phyloP scores from a whole-genome alignment of 2,888 invertebrate genomes.

The Labia minor region DNA sequence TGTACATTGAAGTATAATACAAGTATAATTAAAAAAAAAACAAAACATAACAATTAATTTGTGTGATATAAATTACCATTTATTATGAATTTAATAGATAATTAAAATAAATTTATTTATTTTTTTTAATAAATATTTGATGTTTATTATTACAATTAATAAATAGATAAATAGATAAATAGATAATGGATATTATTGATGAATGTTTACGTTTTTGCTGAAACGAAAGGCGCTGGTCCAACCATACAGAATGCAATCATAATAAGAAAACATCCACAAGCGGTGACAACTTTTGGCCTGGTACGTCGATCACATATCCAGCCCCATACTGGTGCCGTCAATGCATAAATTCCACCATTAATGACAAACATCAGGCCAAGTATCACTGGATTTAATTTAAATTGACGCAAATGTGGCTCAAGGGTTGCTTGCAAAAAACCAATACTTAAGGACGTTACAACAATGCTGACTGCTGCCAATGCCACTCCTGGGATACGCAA shows the following conservation, averaged over 20 bases:
- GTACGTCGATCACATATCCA: slow-evolving; percentile 58
- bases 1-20: too few species aligned
- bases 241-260: slow-evolving; percentile 59
- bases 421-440: slow-evolving; percentile 82
- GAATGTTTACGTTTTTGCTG: slow-evolving; percentile 45
- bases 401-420: slow-evolving; percentile 74
- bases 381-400: slow-evolving; percentile 55
- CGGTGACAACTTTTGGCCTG: slow-evolving; percentile 43
- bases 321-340: slow-evolving; percentile 69
- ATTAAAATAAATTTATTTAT: too few species aligned
- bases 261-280: slow-evolving; percentile 54
- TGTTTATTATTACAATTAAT: too few species aligned
- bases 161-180: too few species aligned
- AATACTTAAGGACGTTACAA: slow-evolving; percentile 68
- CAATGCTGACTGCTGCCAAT: slow-evolving; percentile 57
- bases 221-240: slow-evolving; percentile 71
- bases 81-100: too few species aligned
- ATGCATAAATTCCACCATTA: slow-evolving; percentile 68
- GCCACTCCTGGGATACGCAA: slow-evolving; percentile 64
- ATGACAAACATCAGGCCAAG: slow-evolving; percentile 74
- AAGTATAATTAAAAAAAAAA: too few species aligned
- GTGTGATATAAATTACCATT: too few species aligned
- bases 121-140: too few species aligned
- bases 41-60: too few species aligned
- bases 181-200: too few species aligned